Conservation (phyloP, 2,797 vertebrate species). For the Eulemur albifrons region DNA sequence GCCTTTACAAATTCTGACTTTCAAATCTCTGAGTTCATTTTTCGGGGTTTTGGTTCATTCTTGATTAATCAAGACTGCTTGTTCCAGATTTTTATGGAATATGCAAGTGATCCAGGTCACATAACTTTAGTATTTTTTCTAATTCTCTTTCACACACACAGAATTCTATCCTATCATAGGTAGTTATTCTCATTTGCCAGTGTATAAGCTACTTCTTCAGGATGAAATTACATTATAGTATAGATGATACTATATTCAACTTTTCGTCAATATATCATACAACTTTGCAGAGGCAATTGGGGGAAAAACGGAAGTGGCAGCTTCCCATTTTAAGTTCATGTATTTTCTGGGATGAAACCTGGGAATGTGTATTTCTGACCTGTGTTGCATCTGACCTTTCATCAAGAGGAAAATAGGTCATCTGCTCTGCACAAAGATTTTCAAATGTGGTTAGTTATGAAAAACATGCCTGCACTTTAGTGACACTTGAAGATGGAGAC, state of each 20-base stretch:
- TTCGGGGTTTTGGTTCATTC: constrained; percentile 4
- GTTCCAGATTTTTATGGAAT: constrained; percentile 10
- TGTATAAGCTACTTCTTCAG: background rate
- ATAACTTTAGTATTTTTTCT: background rate
- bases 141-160: background rate
- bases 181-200: background rate
- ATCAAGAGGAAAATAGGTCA: background rate
- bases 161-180: background rate
- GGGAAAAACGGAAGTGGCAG: background rate
- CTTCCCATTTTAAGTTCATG: background rate
- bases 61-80: constrained; percentile 25
- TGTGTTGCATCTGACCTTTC: background rate
- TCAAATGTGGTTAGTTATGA: background rate
- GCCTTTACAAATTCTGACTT: background rate
- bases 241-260: background rate
- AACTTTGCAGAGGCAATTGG: background rate
- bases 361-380: background rate
- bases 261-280: background rate
- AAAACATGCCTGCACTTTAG: background rate
- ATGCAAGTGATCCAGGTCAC: background rate
- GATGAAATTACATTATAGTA: background rate
- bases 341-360: background rate
- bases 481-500: background rate
- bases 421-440: background rate
- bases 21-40: background rate